Percentiles rank a stretch among this genome's conserved stretches.
phyloP scores from a whole-genome alignment of 2,797 vertebrate genomes.

The Alcedo quadribrachys region DNA sequence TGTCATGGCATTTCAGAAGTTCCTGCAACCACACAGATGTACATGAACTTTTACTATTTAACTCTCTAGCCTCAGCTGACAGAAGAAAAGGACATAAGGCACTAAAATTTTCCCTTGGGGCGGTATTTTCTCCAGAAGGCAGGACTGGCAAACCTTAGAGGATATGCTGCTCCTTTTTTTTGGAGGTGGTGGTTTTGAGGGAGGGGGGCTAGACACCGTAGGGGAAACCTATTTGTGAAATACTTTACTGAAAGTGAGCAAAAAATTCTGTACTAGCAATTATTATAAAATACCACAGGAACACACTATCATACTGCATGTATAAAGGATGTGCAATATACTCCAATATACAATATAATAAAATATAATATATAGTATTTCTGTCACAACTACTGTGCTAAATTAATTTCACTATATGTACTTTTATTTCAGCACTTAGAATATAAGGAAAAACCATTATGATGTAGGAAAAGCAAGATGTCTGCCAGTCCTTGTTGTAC shows the following conservation, averaged over 20 bases:
- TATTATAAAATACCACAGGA: not conserved
- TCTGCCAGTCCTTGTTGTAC: too few species aligned
- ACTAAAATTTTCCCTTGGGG: not conserved
- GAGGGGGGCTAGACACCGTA: accelerated
- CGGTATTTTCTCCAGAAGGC: not conserved
- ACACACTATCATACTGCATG: not conserved
- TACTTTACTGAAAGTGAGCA: not conserved
- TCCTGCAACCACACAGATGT: not conserved
- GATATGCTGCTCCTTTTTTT: not conserved
- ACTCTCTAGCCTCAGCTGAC: not conserved
- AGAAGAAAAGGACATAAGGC: not conserved
- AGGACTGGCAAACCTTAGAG: not conserved
- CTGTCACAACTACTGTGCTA: too few species aligned
- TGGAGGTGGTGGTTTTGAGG: not conserved
- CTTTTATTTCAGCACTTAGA: not conserved
- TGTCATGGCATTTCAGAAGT: not conserved
- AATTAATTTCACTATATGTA: not conserved
- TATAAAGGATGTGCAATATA: not conserved
- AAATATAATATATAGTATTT: too few species aligned
- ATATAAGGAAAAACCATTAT: not conserved
- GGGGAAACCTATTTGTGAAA: not conserved
- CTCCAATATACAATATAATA: too few species aligned
- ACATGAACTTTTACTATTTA: not conserved
- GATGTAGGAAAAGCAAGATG: not conserved
- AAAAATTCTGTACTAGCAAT: not conserved